A percentile compares a stretch with the other conserved stretches of the same genome.
Conservation (phyloP, 2,888 invertebrate genomes). For the Agrochola lota region DNA sequence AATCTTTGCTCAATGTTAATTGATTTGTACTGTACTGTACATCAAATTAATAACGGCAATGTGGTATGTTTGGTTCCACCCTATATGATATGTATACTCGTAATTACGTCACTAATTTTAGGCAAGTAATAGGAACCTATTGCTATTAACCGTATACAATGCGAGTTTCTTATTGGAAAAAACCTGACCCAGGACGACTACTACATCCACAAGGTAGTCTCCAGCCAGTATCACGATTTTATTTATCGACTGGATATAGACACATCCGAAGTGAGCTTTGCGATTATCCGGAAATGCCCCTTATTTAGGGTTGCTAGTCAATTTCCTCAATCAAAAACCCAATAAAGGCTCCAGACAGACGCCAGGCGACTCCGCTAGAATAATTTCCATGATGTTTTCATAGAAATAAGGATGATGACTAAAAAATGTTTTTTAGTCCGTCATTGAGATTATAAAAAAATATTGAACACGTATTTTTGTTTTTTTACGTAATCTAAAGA, state of each 20-base stretch:
- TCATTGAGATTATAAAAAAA: no score
- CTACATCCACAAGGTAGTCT: neutral
- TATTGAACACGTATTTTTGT: no score
- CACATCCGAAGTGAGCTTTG: neutral
- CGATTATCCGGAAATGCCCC: slow-evolving; percentile 8
- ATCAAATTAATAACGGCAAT: no score
- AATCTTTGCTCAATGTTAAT: no score
- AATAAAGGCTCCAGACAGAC: slow-evolving; percentile 2
- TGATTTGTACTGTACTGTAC: no score
- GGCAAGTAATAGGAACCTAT: neutral
- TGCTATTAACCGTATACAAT: no score
- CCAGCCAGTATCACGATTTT: neutral
- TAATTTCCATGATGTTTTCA: no score
- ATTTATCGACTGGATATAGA: slow-evolving; percentile 2
- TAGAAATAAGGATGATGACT: no score
- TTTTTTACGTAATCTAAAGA: no score
- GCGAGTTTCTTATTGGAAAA: neutral
- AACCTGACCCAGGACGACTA: neutral
- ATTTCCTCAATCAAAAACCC: slow-evolving; percentile 30
- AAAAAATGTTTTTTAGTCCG: no score
- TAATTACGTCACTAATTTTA: no score
- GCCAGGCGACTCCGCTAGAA: no score
- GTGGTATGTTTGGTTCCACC: neutral
- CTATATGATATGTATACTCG: neutral
- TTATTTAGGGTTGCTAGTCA: slow-evolving; percentile 20